Percentiles rank a stretch among this genome's conserved stretches.
Conservation (phyloP, 2,113 vertebrate genomes). For the Salvator merianae region DNA sequence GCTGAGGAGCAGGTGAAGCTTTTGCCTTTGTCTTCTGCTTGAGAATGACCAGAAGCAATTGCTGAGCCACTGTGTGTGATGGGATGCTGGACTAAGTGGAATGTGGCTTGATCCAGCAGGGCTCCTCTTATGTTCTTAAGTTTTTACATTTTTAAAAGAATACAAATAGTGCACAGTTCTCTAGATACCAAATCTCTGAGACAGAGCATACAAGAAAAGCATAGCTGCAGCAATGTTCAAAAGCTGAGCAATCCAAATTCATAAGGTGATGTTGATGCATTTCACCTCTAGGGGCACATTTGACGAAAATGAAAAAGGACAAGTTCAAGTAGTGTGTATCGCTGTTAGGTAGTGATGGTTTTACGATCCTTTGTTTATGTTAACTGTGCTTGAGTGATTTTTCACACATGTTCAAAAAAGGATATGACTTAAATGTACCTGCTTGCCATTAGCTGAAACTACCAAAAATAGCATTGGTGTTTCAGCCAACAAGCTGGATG, state of each 20-base stretch:
- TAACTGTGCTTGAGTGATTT: conserved; percentile 12
- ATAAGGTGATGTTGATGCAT: background rate
- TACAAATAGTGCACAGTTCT: background rate
- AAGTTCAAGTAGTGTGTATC: background rate
- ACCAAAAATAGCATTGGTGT: conserved; percentile 47
- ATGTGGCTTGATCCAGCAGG: too few species aligned
- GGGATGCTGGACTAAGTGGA: too few species aligned
- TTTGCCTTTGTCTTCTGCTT: too few species aligned
- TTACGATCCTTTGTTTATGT: conserved; percentile 35
- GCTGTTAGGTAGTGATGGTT: background rate
- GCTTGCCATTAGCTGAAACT: conserved; percentile 46
- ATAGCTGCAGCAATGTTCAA: background rate
- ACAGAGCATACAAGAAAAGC: background rate
- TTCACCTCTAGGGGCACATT: background rate
- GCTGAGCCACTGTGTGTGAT: too few species aligned
- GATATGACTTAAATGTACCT: conserved; percentile 47
- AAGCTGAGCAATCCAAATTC: background rate
- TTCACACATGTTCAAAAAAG: conserved; percentile 57
- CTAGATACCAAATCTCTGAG: conserved; percentile 1
- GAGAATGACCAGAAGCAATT: too few species aligned
- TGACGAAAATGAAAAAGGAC: conserved; percentile 15
- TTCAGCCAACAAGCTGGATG: conserved; percentile 47
- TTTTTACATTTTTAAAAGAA: background rate
- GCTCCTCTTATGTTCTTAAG: too few species aligned
- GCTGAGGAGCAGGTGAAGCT: too few species aligned